phyloP scores from a whole-genome alignment of 2,888 invertebrate species.

The Hirtodrosophila alboralis region DNA sequence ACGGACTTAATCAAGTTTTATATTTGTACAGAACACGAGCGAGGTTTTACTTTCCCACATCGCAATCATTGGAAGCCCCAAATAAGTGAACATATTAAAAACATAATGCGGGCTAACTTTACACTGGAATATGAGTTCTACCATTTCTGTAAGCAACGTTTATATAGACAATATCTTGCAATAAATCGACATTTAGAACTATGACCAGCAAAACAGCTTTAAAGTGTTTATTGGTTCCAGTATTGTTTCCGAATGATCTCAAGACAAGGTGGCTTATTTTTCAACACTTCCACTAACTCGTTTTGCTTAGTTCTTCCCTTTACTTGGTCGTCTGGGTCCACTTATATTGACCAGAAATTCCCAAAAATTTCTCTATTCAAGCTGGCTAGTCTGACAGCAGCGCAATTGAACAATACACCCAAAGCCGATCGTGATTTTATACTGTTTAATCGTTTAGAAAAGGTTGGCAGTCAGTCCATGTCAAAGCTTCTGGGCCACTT shows the following conservation, averaged over 20 bases:
- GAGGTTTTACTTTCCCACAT: constrained; percentile 34
- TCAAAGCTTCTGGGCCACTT: constrained; percentile 91
- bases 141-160: constrained; percentile 92
- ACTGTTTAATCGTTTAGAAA: constrained; percentile 95
- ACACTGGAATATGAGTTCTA: constrained; percentile 94
- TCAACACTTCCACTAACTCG: constrained; percentile 42
- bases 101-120: constrained; percentile 91
- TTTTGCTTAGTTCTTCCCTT: background rate
- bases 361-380: no score
- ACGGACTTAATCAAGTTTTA: background rate
- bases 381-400: constrained; percentile 59
- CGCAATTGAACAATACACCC: constrained; percentile 75
- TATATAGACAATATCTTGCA: constrained; percentile 90
- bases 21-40: constrained; percentile 22
- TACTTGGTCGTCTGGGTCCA: no score
- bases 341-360: no score
- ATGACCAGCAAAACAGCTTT: background rate
- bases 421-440: constrained; percentile 87
- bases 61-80: constrained; percentile 70
- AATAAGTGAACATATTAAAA: constrained; percentile 58
- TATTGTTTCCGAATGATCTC: no score
- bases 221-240: no score
- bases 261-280: no score
- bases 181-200: constrained; percentile 42
- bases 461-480: constrained; percentile 94